Base-by-base conservation (phyloP, 2,888 invertebrate species). In the Sclerodermus sp. region DNA sequence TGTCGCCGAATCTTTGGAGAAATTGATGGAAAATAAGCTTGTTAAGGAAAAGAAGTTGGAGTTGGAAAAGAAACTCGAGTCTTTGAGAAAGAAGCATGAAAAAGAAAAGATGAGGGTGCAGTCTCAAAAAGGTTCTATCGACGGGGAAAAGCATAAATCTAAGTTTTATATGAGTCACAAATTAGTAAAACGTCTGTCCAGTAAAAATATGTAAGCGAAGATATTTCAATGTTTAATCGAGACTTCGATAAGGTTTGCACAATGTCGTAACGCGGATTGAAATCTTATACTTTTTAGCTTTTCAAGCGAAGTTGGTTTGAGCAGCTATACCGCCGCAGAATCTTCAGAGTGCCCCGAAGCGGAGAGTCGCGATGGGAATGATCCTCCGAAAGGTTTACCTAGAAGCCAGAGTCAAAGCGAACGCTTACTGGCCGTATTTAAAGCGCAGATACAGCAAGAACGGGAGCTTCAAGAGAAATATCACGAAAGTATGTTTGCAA, bases 1-100 rank as follows among this genome's bases (percentile, higher is more conserved):
- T n/a, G 75, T 85, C 1, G 89, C 91, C 0, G 93, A 93, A 67
- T 83, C 90, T 0, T 77, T 96, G 42, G 91, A 92, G 14, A 86
- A 88, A 60, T 82, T 96, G 15, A 83, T 92, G 69, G 88, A 89
- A 4, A 86, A 88, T 72, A 96, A 96, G 78, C 73, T 85, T 37
- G 91, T 93, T 12, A 86, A 87, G 47, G 94, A 95, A 67, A 92
- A 93, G 71, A 85, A 88, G 38, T 71, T 85, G 1, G 95, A 96
- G 75, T 79, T 95, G 60, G 91, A 94, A 47, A 92, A 94, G 72
- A 95, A 96, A 72, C 77, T 96, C 48, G 93, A 95, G 65, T 82
- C 86, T 23, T 73, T 96, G 50, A 83, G 88, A 46, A 88, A 91
- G 71, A 93, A 92, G 66, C 88, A 89, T 68, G 91, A 91, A 62